Evolutionary conservation across 2,113 vertebrate species (phyloP), one percentile per base, ranked within the genome.

Genomic region (Onychorhynchus coronatus): DNA sequence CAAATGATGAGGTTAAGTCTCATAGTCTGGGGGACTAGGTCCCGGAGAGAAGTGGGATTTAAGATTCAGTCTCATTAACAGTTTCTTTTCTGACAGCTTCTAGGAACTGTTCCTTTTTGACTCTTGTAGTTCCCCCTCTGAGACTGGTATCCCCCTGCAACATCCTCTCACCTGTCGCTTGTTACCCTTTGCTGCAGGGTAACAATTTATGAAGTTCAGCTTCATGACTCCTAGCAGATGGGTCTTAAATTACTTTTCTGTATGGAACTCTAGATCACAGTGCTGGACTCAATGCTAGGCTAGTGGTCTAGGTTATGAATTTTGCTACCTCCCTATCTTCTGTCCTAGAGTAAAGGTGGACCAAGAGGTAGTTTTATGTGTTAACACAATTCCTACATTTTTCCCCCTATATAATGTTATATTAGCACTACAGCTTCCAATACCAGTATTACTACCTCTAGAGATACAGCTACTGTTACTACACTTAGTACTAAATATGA

Each of bases 101-200:
- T 49, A 66, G 13, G 17, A 62, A 41, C 10, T 67, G 14, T 3
- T 81, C 5, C 52, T 62, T 62, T 33, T 49, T 85, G 14, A 28
- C 7, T 78, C 30, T 31, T 59, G 41, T 28, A 68, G 8, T n/a
- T 7, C 5, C 3, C 2, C 1, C 13, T 63, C 35, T 61, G 28
- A 78, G 15, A 24, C 8, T 0, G 0, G 3, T 37, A 52, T 44
- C 4, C 11, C 6, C 30, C 44, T 62, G 47, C 37, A 82, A 19
- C 0, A 0, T 55, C 16, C 52, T 35, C 23, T 14, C 22, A 62
- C 9, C 2, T 41, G 1, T 21, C 0, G 0, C 22, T 61, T 44
- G 30, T n/a, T n/a, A n/a, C n/a, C n/a, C 27, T 83, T 70, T 86
- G 14, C 8, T 49, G 10, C 8, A 58, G 27, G 12, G 4, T 21